These are phyloP conservation scores for Cephus runcator DNA, from an alignment of 2,888 invertebrate species.

Conservation along the genomic window DNA sequence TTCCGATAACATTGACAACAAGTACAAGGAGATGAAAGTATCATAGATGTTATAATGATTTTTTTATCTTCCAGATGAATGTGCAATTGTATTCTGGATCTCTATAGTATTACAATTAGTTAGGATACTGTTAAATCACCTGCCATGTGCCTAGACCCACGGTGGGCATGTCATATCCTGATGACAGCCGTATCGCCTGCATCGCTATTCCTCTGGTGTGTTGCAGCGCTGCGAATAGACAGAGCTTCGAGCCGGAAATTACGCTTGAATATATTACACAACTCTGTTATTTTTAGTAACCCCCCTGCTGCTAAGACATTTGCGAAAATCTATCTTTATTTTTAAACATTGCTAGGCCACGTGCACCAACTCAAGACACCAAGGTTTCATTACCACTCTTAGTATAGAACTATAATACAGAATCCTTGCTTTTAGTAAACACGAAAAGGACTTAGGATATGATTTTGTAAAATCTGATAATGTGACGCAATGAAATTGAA, in stretches of 20 bases:
- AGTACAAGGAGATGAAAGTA: background rate
- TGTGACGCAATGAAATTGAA: background rate
- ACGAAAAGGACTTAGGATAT: background rate
- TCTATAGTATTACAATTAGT: background rate
- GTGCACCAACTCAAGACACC: background rate
- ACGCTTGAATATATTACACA: conserved; percentile 11
- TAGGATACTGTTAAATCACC: conserved; percentile 59
- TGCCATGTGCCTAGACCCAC: conserved; percentile 81
- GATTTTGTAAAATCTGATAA: background rate
- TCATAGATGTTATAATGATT: background rate
- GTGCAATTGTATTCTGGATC: background rate
- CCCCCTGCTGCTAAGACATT: background rate
- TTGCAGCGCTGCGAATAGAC: background rate
- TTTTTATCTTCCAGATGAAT: conserved; percentile 4
- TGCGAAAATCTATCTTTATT: conserved; percentile 1
- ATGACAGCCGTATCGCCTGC: conserved; percentile 50
- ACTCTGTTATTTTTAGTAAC: conserved; percentile 16
- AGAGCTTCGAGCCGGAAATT: background rate
- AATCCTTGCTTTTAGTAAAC: background rate
- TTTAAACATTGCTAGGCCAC: background rate
- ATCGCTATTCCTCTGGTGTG: conserved; percentile 28
- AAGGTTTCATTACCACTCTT: background rate
- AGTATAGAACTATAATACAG: background rate
- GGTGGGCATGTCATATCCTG: conserved; percentile 73
- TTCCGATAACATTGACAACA: background rate